Percentiles rank a stretch among this genome's conserved stretches.
Conservation (phyloP, 2,797 vertebrate genomes). For the Salmo trutta region DNA sequence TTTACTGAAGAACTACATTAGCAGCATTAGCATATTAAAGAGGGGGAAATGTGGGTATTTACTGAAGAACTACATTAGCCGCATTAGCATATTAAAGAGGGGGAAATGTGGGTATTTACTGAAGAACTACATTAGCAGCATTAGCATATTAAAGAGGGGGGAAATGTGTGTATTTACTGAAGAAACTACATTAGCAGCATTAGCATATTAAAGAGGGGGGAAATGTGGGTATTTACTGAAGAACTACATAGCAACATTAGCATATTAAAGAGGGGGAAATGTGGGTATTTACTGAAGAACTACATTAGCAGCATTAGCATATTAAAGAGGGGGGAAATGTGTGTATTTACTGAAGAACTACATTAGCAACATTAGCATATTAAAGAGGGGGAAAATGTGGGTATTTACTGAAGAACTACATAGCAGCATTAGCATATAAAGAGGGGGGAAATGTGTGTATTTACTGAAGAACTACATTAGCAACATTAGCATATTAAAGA, state of each 20-base stretch:
- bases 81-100: constrained; percentile 19
- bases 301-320: constrained; percentile 4
- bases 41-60: no score
- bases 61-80: no score
- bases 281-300: no score
- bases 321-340: constrained; percentile 21
- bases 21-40: constrained; percentile 1
- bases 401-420: no score
- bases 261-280: neutral
- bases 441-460: constrained; percentile 8
- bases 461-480: neutral
- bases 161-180: no score
- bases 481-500: neutral
- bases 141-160: neutral
- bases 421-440: constrained; percentile 6
- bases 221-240: neutral
- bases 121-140: neutral
- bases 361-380: neutral
- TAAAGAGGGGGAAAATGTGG: neutral
- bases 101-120: constrained; percentile 1
- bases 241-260: neutral
- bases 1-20: neutral
- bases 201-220: constrained; percentile 18
- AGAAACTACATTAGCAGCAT: no score
- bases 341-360: neutral